Base-by-base conservation (phyloP, 2,113 vertebrate species). In the Meles meles region DNA sequence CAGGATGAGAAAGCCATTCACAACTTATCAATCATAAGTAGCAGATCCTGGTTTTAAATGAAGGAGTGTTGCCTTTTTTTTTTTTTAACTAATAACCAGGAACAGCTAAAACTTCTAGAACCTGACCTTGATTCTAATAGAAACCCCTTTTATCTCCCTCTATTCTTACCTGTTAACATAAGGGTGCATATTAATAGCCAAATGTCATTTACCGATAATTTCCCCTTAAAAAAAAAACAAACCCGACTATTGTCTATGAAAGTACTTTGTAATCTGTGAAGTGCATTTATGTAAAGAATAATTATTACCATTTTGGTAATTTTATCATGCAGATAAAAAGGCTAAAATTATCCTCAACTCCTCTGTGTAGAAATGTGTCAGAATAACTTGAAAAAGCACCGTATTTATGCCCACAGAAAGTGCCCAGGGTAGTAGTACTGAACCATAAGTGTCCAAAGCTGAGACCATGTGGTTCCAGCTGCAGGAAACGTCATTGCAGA, bases 21-120 rank as follows among this genome's bases (percentile, higher is more conserved):
- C 12, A 59, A 72, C 71, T 92, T 95, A 93, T n/a, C 86, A 94
- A 90, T 92, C 84, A 20, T 90, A 96, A 96, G 93, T 92, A 93
- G 90, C 90, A 92, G 87, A 81, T 85, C 44, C 52, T 97, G 94
- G 77, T 97, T 96, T 96, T 97, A 96, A 97, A 90, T 96, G 97
- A 96, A 95, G 94, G 88, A 88, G 84, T 84, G 77, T 39, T 83
- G 76, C 17, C 47, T 76, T 63, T 93, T 59, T 82, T 72, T 57
- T 86, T 57, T 72, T 27, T 27, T 17, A 74, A 87, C 85, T 31
- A 88, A 94, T 98, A 88, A 63, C 94, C 69, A 86, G 82, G 44
- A 95, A 80, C 34, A 92, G 92, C 94, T 91, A 93, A 93, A 96
- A 77, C 67, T 95, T 96, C 21, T 81, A 94, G 96, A 92, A 91